These are phyloP conservation scores for Lithophane leautieri DNA, from an alignment of 2,888 invertebrate genomes.

Conservation along the genomic window DNA sequence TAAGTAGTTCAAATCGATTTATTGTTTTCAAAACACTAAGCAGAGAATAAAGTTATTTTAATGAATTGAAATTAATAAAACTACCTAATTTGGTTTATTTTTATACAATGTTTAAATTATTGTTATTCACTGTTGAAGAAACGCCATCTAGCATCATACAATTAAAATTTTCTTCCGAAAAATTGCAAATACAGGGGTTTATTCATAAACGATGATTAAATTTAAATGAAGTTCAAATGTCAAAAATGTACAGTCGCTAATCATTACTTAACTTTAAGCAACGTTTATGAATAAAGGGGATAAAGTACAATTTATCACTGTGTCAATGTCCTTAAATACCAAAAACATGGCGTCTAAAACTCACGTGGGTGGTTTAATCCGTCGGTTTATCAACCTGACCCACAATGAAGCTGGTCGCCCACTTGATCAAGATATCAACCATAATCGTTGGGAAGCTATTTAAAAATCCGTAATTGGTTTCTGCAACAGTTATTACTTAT, in stretches of 20 bases:
- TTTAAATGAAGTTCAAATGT: too few species aligned
- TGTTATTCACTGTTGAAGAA: background rate
- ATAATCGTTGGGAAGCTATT: slow-evolving; percentile 42
- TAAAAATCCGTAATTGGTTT: slow-evolving; percentile 48
- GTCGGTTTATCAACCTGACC: slow-evolving; percentile 43
- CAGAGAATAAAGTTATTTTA: background rate
- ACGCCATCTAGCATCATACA: slow-evolving; percentile 7
- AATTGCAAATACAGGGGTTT: too few species aligned
- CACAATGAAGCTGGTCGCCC: slow-evolving; percentile 39
- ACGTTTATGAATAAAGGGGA: too few species aligned
- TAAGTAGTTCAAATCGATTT: too few species aligned
- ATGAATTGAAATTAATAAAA: too few species aligned
- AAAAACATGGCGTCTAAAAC: slow-evolving; percentile 29
- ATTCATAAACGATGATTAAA: too few species aligned
- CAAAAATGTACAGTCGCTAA: too few species aligned
- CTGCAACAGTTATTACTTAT: slow-evolving; percentile 19
- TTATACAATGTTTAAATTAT: background rate
- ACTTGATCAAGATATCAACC: slow-evolving; percentile 47
- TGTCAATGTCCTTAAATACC: slow-evolving; percentile 37
- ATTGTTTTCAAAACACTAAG: background rate
- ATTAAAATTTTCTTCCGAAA: background rate
- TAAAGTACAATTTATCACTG: background rate
- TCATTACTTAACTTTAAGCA: too few species aligned
- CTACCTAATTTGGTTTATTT: too few species aligned
- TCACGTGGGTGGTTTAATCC: slow-evolving; percentile 42